phyloP scores from a whole-genome alignment of 64 coral and sea anemone species.

The Acropora yongei region DNA sequence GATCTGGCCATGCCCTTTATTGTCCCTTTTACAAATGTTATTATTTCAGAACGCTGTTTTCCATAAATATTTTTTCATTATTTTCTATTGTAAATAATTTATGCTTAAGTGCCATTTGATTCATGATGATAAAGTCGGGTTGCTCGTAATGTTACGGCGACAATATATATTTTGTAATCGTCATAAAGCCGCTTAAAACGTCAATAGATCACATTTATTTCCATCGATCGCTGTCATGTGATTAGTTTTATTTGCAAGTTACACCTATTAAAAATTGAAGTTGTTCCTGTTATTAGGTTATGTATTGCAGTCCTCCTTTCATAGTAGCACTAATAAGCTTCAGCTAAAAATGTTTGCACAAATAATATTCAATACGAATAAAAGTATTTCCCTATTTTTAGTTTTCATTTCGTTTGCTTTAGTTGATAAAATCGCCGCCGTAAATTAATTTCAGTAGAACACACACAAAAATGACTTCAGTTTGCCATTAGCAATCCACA shows the following conservation, averaged over 20 bases:
- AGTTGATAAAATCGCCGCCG: too few relatives aligned
- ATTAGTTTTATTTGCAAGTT: background rate
- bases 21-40: background rate
- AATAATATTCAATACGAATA: too few relatives aligned
- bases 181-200: background rate
- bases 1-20: background rate
- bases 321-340: too few relatives aligned
- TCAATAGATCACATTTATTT: background rate
- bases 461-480: too few relatives aligned
- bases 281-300: background rate
- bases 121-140: background rate
- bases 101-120: too few relatives aligned
- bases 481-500: too few relatives aligned
- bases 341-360: too few relatives aligned
- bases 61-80: background rate
- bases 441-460: too few relatives aligned
- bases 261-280: background rate
- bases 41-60: background rate
- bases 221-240: background rate
- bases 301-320: background rate
- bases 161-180: background rate
- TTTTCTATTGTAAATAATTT: background rate
- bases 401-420: too few relatives aligned
- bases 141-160: background rate
- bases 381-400: too few relatives aligned